Evolutionary conservation across 2,797 vertebrate species (phyloP).

Genomic region (Cichlasoma orientale): DNA sequence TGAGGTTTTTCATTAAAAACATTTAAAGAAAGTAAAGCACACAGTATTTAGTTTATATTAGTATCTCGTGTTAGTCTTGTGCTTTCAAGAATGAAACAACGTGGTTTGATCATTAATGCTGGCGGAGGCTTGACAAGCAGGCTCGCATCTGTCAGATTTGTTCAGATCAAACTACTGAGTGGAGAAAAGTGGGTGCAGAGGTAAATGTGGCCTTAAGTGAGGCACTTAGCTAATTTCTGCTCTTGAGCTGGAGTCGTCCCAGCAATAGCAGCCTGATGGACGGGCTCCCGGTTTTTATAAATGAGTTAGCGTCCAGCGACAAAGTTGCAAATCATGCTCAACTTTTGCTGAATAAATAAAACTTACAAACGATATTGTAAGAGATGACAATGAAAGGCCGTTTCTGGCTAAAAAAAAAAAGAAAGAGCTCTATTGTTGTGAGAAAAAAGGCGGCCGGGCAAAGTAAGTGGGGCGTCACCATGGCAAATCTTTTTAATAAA

Average conservation of each 20-base stretch:
- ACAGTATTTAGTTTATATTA: constrained; percentile 38
- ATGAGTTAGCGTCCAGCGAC: constrained; percentile 29
- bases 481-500: not conserved
- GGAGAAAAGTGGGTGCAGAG: constrained; percentile 15
- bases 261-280: not conserved
- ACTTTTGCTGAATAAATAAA: constrained; percentile 49
- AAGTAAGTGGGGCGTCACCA: not conserved
- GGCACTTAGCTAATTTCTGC: constrained; percentile 1
- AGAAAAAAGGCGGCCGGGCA: not conserved
- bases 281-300: constrained; percentile 4
- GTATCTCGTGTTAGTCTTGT: constrained; percentile 52
- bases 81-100: constrained; percentile 3
- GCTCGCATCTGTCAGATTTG: not conserved
- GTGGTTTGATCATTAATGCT: constrained; percentile 14
- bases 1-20: constrained; percentile 43
- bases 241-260: constrained; percentile 12
- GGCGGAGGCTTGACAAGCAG: constrained; percentile 23
- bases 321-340: constrained; percentile 58
- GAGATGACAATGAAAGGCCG: constrained; percentile 11
- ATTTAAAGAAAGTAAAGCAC: constrained; percentile 18
- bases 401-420: not conserved
- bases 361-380: constrained; percentile 24
- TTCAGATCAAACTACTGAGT: not conserved
- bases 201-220: constrained; percentile 2
- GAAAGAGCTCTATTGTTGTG: constrained; percentile 27